Evolutionary conservation across 1,140 invertebrate species (phyloP), one percentile per base, ranked within the genome.

Genomic region (Diachasma alloeum): DNA sequence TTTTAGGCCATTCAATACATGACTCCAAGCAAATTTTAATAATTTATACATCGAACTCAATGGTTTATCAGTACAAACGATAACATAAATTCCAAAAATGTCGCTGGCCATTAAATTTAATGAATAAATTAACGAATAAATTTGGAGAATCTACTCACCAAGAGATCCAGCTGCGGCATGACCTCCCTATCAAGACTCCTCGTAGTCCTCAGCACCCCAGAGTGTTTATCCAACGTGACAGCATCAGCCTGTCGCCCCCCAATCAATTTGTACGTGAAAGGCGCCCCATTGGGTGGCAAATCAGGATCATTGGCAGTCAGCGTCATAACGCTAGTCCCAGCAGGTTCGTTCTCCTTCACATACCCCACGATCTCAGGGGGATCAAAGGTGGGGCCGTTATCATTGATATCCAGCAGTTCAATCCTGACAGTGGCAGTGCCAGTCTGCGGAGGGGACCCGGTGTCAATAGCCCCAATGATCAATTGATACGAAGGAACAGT

Each of bases 381-480:
- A 72, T 95, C 93, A 83, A 99, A 97, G 5, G 93, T 87, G 0
- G 97, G 97, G 0, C 95, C 96, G 85, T 98, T 99, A 81, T 99
- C 98, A 86, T 99, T 99, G 9, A 98, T 92, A 87, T 99, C 97
- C 11, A 92, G 91, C 0, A 98, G 79, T 0, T 90, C 85, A 59
- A 97, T 93, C 83, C 92, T 93, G 0, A 98, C 94, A 0, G 92
- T 93, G 1, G 96, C 92, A 4, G 95, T 96, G 15, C 97, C 97
- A 1, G 96, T 97, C 90, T 97, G 95, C 0, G 96, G 95, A 0
- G 96, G 96, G 4, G 91, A 87, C 0, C 96, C 96, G 26, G 93
- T 96, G 85, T 99, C 97, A 69, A 97, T 96, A 0, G 96, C 97
- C 11, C 95, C 96, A 24, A 99, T 91, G n/a, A 94, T 94, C 9